These are phyloP conservation scores for Eublepharis macularius DNA, from an alignment of 2,113 vertebrate genomes.

Conservation along the genomic window DNA sequence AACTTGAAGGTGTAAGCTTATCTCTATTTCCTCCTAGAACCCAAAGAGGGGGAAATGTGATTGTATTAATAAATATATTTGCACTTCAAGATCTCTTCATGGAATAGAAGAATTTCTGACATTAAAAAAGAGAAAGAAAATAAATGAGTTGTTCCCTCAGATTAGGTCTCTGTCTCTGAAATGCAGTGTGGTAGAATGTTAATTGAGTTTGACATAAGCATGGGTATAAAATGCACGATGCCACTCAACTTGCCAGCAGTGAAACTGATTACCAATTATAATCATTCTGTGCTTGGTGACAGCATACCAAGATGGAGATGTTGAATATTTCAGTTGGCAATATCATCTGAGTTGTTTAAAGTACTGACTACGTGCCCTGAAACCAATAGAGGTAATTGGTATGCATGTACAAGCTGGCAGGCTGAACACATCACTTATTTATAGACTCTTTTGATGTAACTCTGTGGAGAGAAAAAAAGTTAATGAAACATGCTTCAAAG, in stretches of 20 bases:
- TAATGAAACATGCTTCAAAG: slow-evolving; percentile 84
- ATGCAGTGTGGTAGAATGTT: slow-evolving; percentile 77
- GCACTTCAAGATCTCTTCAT: slow-evolving; percentile 51
- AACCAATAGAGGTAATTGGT: slow-evolving; percentile 84
- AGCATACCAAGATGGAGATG: slow-evolving; percentile 81
- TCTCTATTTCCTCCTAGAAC: slow-evolving; percentile 34
- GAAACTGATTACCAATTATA: slow-evolving; percentile 87
- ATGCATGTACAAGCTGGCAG: slow-evolving; percentile 81
- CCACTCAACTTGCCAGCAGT: slow-evolving; percentile 79
- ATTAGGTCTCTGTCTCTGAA: slow-evolving; percentile 76
- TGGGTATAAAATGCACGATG: slow-evolving; percentile 78
- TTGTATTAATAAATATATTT: slow-evolving; percentile 57
- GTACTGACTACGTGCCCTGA: slow-evolving; percentile 83
- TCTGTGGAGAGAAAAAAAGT: slow-evolving; percentile 70
- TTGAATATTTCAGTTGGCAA: slow-evolving; percentile 84
- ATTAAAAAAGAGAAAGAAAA: slow-evolving; percentile 54
- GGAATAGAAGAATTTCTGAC: slow-evolving; percentile 62
- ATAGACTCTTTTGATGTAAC: slow-evolving; percentile 83
- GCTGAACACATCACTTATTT: slow-evolving; percentile 84
- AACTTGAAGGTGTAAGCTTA: slow-evolving; percentile 1
- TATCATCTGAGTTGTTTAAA: slow-evolving; percentile 85
- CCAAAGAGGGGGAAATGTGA: slow-evolving; percentile 30
- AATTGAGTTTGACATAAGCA: slow-evolving; percentile 85
- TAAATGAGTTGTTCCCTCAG: slow-evolving; percentile 69
- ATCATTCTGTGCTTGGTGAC: slow-evolving; percentile 78